Evolutionary conservation across 2,113 vertebrate species (phyloP), one percentile per base, ranked within the genome.

Genomic region (Lontra canadensis): DNA sequence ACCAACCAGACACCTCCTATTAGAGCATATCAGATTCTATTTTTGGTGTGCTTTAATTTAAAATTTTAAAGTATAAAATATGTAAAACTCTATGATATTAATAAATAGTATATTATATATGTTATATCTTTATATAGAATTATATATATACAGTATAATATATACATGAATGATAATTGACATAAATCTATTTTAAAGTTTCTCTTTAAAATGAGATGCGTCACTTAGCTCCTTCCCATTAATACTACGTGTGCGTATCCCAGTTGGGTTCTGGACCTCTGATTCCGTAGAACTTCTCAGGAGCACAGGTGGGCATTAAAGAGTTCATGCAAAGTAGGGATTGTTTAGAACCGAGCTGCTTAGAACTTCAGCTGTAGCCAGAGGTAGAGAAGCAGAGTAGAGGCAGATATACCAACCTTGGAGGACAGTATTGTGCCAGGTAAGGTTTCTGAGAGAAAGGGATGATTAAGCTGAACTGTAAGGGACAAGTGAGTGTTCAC

Each of bases 371-470:
- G 5, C 36, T 71, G 23, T 49, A 5, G 39, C 20, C 21, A 6
- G 36, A 55, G 17, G 25, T 15, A 0, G 0, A 31, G 26, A 7
- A 67, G 12, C 42, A n/a, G 17, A 7, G 21, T 4, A 3, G 2
- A 7, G 11, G 23, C 3, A 2, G 14, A 11, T 1, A 7, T 0
- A 11, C 0, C 21, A 36, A 10, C 8, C 61, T 42, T 11, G 0
- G 52, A 9, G 26, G 34, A 42, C 36, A 23, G 21, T 12, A 36
- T 5, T 34, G 7, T 1, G 23, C 47, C 39, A 12, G 39, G 36
- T 49, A 67, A 47, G 7, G 23, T 69, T 93, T 90, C 65, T 29
- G 4, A 15, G 61, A 44, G 80, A 49, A n/a, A 34, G 21, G 7
- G 39, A 49, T 2, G 18, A 21, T 34, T 31, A 47, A 6, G 23